A percentile compares a stretch with the other conserved stretches of the same genome.
These are phyloP conservation scores for Pseudorhombus dupliciocellatus DNA, from an alignment of 2,113 vertebrate species.

Conservation along the genomic window DNA sequence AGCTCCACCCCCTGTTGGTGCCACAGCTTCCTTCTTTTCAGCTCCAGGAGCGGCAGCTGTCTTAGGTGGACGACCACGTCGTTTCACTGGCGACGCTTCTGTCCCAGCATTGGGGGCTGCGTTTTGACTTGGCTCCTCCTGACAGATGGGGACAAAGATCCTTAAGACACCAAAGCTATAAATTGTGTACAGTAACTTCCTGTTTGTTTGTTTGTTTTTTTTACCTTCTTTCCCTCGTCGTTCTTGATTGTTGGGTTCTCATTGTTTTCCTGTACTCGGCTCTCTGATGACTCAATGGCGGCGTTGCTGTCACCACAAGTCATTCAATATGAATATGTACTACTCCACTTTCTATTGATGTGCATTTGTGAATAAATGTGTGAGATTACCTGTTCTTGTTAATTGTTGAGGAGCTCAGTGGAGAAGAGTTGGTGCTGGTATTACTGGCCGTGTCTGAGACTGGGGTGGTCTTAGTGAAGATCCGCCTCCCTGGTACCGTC, in stretches of 20 bases:
- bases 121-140: constrained; percentile 72
- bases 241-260: constrained; percentile 93
- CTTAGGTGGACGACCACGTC: constrained; percentile 81
- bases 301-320: constrained; percentile 78
- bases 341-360: background rate
- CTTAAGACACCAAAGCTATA: background rate
- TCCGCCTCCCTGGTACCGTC: constrained; percentile 90
- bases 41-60: constrained; percentile 77
- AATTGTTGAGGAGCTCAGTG: constrained; percentile 85
- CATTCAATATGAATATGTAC: background rate
- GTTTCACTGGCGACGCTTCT: constrained; percentile 77
- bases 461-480: constrained; percentile 85
- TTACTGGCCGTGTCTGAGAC: constrained; percentile 87
- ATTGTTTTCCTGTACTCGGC: constrained; percentile 92
- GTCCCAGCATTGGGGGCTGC: constrained; percentile 54
- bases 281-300: constrained; percentile 87
- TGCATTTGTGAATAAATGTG: background rate
- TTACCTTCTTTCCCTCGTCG: constrained; percentile 87
- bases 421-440: constrained; percentile 87
- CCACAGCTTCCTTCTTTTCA: constrained; percentile 80
- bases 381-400: constrained; percentile 88
- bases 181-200: too few species aligned
- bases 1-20: constrained; percentile 73
- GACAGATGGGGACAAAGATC: background rate
- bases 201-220: too few species aligned